phyloP scores from a whole-genome alignment of 2,113 vertebrate genomes.

The Vimba vimba region DNA sequence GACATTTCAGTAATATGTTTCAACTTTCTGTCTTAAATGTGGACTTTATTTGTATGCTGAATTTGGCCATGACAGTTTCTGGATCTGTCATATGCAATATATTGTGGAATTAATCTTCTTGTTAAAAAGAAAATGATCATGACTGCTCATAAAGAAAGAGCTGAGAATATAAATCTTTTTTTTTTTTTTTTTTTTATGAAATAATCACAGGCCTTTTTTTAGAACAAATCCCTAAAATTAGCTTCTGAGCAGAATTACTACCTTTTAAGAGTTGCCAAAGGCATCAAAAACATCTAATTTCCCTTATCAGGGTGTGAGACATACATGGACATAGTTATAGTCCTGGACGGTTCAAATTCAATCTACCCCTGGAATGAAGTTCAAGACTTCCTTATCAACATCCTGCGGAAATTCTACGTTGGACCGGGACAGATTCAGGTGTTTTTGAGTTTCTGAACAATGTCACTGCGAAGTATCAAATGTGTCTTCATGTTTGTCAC shows the following conservation, averaged over 20 bases:
- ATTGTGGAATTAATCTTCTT: slow-evolving; percentile 4
- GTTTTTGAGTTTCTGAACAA: slow-evolving; percentile 42
- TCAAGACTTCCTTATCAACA: slow-evolving; percentile 94
- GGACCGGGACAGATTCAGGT: slow-evolving; percentile 97
- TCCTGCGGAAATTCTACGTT: slow-evolving; percentile 94
- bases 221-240: neutral
- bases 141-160: slow-evolving; percentile 5
- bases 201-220: neutral
- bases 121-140: slow-evolving; percentile 12
- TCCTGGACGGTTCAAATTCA: slow-evolving; percentile 97
- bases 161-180: neutral
- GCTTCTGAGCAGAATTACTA: neutral
- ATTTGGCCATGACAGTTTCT: slow-evolving; percentile 22
- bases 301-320: slow-evolving; percentile 89
- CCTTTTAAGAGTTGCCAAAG: neutral
- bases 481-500: neutral
- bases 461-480: neutral
- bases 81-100: slow-evolving; percentile 21
- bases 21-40: slow-evolving; percentile 27
- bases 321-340: slow-evolving; percentile 97
- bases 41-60: slow-evolving; percentile 9
- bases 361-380: slow-evolving; percentile 98
- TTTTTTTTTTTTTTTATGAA: neutral
- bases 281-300: slow-evolving; percentile 21
- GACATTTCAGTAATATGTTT: slow-evolving; percentile 32